Evolutionary conservation across 1,140 invertebrate genomes (phyloP), one percentile per base, ranked within the genome.

Genomic region (Mamestra configurata): DNA sequence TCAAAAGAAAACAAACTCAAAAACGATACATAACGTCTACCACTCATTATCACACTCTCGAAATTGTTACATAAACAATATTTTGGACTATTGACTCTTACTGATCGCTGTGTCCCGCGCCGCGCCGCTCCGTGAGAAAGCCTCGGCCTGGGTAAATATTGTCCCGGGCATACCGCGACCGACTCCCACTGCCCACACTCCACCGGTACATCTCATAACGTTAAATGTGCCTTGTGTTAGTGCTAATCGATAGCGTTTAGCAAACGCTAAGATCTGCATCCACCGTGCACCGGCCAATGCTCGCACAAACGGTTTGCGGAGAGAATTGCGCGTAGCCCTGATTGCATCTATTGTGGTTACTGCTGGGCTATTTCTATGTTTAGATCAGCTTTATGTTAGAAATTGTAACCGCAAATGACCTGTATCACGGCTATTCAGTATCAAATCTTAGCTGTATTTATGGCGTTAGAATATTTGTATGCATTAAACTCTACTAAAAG

Each of bases 11-110:
- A 66, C 10, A 66, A 40, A 40, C 7, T 40, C 18, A 11, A 22
- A 51, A 55, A 5, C 27, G 49, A 37, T 72, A 53, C 46, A 53
- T 53, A 40, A 20, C 40, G 35, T 40, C 53, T 20, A 40, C 78
- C 31, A 46, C 72, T 85, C 72, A 84, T 83, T 76, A 79, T 73
- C 79, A 61, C 80, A 78, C 79, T 80, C 79, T 79, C 81, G 37
- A 88, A 91, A 93, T 90, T 91, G 89, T 82, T 90, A 90, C 86
- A 90, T 92, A 90, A 92, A 93, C 89, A 93, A 55, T 35, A 72
- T 79, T 64, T 76, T 57, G 55, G 73, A 76, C 22, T 92, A 89
- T 92, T 93, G 90, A 93, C 90, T 86, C 82, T 84, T 77, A 86
- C 82, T 91, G 87, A 92, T 91, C 83, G 86, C 75, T 68, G 35